These are phyloP conservation scores for Hydropotes inermis DNA, from an alignment of 2,113 vertebrate genomes.

Conservation along the genomic window DNA sequence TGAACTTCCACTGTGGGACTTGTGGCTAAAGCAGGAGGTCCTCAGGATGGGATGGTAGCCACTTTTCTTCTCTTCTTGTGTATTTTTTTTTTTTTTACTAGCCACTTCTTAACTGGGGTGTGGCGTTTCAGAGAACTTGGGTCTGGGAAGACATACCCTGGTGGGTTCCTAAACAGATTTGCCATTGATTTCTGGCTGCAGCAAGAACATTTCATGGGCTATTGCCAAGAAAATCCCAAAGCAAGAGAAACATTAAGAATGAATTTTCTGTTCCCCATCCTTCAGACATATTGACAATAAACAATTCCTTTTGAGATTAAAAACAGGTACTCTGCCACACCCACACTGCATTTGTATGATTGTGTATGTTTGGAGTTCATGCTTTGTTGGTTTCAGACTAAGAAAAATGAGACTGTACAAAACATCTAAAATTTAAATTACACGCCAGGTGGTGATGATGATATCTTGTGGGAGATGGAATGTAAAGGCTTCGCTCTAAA, in stretches of 20 bases:
- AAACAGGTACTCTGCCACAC: neutral
- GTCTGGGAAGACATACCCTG: neutral
- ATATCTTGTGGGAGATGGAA: neutral
- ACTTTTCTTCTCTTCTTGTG: neutral
- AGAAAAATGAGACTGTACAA: neutral
- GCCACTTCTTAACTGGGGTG: neutral
- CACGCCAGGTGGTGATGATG: neutral
- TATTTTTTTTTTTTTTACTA: neutral
- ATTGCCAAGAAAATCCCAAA: neutral
- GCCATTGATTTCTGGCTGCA: neutral
- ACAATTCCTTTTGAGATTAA: neutral
- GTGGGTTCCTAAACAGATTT: neutral
- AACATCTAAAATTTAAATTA: neutral
- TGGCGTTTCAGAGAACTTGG: neutral
- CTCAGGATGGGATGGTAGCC: neutral
- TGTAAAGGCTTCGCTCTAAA: neutral
- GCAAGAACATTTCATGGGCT: neutral
- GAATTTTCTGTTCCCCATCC: neutral
- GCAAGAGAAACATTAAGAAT: slow-evolving; percentile 6
- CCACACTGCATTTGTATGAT: neutral
- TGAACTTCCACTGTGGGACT: neutral
- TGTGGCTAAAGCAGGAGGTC: neutral
- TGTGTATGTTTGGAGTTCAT: neutral
- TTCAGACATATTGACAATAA: neutral
- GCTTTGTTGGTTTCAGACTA: neutral